These are phyloP conservation scores for Lepus americanus DNA, from an alignment of 2,113 vertebrate species.

Conservation along the genomic window DNA sequence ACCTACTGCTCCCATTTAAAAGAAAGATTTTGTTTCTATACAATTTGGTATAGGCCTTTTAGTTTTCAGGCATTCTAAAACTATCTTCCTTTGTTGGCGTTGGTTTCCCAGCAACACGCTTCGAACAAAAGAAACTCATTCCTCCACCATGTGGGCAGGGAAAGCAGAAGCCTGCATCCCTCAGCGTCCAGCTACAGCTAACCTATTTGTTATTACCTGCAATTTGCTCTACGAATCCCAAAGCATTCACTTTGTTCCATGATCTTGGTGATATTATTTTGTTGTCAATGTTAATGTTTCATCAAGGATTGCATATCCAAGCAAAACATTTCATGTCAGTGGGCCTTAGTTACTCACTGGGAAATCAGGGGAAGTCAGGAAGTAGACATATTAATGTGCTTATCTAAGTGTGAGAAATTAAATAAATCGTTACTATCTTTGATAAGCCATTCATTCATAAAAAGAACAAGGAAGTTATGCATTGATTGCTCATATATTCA, in stretches of 20 bases:
- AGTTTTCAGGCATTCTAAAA: not conserved
- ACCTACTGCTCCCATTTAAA: not conserved
- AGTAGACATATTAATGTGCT: not conserved
- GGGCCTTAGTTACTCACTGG: not conserved
- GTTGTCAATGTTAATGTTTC: not conserved
- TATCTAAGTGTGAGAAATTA: not conserved
- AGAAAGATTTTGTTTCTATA: not conserved
- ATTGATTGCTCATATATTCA: not conserved
- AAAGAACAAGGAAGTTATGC: not conserved
- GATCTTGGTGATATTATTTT: not conserved
- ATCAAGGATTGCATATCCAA: not conserved
- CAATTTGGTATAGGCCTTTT: not conserved
- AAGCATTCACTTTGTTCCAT: not conserved
- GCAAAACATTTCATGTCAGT: not conserved
- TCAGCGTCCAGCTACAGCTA: not conserved
- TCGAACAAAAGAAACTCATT: not conserved
- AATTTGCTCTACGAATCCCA: not conserved
- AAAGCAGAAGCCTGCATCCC: not conserved
- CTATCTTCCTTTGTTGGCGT: not conserved
- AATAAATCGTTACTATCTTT: not conserved
- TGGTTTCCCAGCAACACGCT: not conserved
- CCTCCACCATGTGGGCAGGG: not conserved
- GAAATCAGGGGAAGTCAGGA: not conserved
- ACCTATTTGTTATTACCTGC: not conserved
- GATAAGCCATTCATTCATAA: not conserved